Evolutionary conservation across 1,140 invertebrate genomes (phyloP).

Genomic region (Drosophila navojoa): DNA sequence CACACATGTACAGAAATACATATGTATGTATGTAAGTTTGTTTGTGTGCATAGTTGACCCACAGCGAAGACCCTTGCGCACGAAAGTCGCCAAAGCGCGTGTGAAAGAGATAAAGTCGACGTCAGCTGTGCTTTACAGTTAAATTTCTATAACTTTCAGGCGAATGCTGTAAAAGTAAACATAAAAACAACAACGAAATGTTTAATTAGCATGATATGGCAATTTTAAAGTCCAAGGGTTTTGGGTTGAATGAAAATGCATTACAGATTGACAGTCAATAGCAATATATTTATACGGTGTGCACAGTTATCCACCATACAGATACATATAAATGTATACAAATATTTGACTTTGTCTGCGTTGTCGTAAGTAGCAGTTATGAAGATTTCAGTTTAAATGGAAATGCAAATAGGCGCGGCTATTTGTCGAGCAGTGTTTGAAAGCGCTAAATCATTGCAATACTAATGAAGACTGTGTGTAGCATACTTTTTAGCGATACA

Average conservation of each 20-base stretch:
- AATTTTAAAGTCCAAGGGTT: neutral
- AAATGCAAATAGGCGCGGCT: neutral
- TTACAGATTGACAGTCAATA: neutral
- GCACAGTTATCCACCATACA: neutral
- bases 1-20: neutral
- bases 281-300: neutral
- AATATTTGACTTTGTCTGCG: neutral
- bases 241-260: neutral
- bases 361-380: neutral
- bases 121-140: slow-evolving; percentile 1
- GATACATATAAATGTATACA: neutral
- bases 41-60: slow-evolving; percentile 28
- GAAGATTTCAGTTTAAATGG: neutral
- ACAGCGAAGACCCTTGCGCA: slow-evolving; percentile 35
- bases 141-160: slow-evolving; percentile 20
- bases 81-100: slow-evolving; percentile 35
- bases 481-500: slow-evolving; percentile 5
- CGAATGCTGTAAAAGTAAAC: neutral
- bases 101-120: slow-evolving; percentile 34
- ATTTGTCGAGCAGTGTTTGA: neutral
- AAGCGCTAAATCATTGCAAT: neutral
- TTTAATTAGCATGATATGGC: slow-evolving; percentile 7
- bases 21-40: neutral
- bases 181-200: too few species aligned
- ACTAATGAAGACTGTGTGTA: neutral